These are phyloP conservation scores for Hippoglossus stenolepis DNA, from an alignment of 2,113 vertebrate species.

Conservation along the genomic window DNA sequence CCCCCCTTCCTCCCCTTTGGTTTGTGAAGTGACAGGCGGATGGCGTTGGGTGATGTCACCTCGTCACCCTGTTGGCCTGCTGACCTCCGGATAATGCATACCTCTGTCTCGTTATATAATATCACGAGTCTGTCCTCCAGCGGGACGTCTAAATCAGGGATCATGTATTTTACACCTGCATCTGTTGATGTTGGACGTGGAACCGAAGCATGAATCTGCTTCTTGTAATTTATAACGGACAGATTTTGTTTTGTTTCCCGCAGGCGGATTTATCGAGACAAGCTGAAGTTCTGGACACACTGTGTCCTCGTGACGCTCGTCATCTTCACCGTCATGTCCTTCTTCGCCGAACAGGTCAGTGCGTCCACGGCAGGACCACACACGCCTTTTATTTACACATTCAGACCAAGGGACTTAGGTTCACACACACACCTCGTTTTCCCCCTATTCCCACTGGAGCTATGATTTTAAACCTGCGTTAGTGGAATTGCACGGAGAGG, in stretches of 20 bases:
- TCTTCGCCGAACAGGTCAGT: conserved; percentile 98
- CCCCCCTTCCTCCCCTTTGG: conserved; percentile 6
- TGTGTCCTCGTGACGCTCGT: conserved; percentile 94
- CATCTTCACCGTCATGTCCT: conserved; percentile 94
- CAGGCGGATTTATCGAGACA: conserved; percentile 96
- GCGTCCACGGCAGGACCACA: neutral
- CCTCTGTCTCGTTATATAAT: conserved; percentile 38
- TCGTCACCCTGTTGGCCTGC: conserved; percentile 48
- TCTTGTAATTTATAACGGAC: neutral
- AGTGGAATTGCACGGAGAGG: conserved; percentile 3
- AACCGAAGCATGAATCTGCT: neutral
- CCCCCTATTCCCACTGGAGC: conserved; percentile 59
- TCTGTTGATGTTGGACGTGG: too few species aligned
- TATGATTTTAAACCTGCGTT: conserved; percentile 34
- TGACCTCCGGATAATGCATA: conserved; percentile 37
- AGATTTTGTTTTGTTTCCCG: neutral
- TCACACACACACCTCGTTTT: conserved; percentile 28
- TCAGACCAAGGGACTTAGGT: neutral
- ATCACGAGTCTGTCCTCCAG: neutral
- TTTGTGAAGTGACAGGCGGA: conserved; percentile 39
- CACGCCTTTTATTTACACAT: conserved; percentile 19
- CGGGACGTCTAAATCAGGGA: neutral
- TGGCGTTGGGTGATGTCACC: conserved; percentile 66
- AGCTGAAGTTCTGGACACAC: conserved; percentile 98
- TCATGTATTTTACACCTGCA: neutral